Base-by-base conservation (phyloP, 2,113 vertebrate species). In the Caracal caracal region DNA sequence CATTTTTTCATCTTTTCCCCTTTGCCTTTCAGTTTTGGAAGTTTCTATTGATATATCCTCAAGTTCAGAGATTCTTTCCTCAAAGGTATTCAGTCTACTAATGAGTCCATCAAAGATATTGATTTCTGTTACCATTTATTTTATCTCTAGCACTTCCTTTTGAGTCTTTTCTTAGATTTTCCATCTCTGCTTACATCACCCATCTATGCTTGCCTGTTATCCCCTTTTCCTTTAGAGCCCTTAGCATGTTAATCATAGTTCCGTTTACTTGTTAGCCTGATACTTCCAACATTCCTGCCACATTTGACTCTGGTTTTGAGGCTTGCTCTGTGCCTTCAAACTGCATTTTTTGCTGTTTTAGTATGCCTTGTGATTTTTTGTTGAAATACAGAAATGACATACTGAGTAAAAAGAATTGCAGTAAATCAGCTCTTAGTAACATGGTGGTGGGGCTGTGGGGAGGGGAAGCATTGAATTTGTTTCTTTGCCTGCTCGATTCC, bases 401-500 rank as follows among this genome's bases (percentile, higher is more conserved):
- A 35, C 47, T 15, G 8, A 11, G 7, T 83, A 86, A 49, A 86
- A 63, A 20, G 17, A 71, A 56, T 17, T 79, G 9, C 30, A 47
- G 8, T 63, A 43, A 63, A 47, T 59, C n/a, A 7, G 33, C 2
- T 8, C 65, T 94, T n/a, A 56, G 24, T 33, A 6, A 63, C 6
- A 1, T 43, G 0, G 1, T 56, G 35, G 9, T 35, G 63, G 53
- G 12, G 2, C 26, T 43, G 22, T 0, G 19, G 24, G 10, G 6
- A 28, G 15, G 12, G n/a, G 12, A 84, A 84, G 10, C 5, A 8
- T 47, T 75, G 75, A 75, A 82, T 90, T 28, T 40, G 53, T 6
- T 79, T 63, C 6, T 71, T n/a, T 79, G 1, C 2, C 20, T 53
- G n/a, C 12, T 70, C 15, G 17, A 61, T 17, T 63, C 24, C 40